Evolutionary conservation across 2,113 vertebrate genomes (phyloP), one percentile per base, ranked within the genome.

Genomic region (Lanius ludovicianus): DNA sequence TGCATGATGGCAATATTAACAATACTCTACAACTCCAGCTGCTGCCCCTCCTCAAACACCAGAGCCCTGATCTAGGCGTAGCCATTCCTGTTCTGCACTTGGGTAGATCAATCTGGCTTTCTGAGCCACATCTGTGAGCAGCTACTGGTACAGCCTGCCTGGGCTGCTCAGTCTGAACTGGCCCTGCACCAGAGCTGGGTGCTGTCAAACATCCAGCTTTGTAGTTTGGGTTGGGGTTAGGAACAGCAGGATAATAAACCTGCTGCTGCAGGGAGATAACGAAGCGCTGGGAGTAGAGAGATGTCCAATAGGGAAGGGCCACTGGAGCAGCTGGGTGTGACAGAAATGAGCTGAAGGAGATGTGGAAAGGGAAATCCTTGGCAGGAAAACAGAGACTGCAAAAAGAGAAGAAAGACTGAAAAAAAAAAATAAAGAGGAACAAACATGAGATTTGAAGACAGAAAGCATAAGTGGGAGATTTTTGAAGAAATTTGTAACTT

Each of bases 251-350:
- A 9, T 39, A 46, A 65, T 22, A 31, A 93, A 59, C 39, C 25
- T 87, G 42, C 25, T 89, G 68, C 68, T 78, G 19, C 47, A 46
- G 55, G 57, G 78, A 90, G 20, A n/a, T 47, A 60, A 76, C 0
- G 0, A 65, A 53, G 25, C 53, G 8, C 15, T 70, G 33, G 30
- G 31, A 33, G 20, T 2, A 86, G 50, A 56, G 47, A 0, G 3
- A 73, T 31, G 44, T 64, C 49, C 44, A 33, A 4, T 33, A 52
- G 11, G 37, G 25, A 69, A 90, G 23, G 60, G 46, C 22, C 22
- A 10, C 10, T 20, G 52, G 13, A 49, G 53, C 24, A 73, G 44
- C 31, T 83, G 65, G 13, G 14, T 76, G 37, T 68, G 50, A 62
- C 23, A 74, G 50, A 73, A 88, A 42, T 18, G 55, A 77, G 25